Conservation (phyloP, 1,140 invertebrate genomes). For the Bombus breviceps region DNA sequence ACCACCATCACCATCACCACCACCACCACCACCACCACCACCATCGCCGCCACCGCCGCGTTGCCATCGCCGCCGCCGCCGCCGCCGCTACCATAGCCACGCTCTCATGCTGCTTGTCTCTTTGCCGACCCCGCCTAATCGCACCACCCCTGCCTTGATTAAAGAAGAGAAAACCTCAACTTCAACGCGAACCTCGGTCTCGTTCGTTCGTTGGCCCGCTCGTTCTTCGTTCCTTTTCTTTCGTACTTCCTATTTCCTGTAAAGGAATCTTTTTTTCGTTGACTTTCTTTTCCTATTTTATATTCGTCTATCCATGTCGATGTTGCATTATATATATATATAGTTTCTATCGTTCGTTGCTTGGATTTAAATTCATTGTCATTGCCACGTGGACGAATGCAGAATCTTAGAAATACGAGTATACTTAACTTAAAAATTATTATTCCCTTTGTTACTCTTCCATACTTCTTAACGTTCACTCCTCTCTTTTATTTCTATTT, state of each 20-base stretch:
- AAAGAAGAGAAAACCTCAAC: slow-evolving; percentile 77
- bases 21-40: slow-evolving; percentile 42
- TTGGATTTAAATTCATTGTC: background rate
- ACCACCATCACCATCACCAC: slow-evolving; percentile 40
- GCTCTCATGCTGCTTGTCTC: slow-evolving; percentile 67
- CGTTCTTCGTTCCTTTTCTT: slow-evolving; percentile 15
- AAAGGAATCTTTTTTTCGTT: background rate
- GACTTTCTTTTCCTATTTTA: background rate
- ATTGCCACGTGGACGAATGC: background rate
- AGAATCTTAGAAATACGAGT: too few relatives aligned
- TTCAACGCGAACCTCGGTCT: slow-evolving; percentile 52
- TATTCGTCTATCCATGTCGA: background rate
- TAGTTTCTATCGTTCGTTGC: background rate
- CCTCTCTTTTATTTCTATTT: background rate
- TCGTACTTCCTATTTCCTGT: background rate
- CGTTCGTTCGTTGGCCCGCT: slow-evolving; percentile 42
- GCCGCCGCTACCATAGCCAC: slow-evolving; percentile 43
- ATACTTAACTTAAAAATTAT: background rate
- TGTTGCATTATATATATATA: background rate
- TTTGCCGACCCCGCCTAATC: slow-evolving; percentile 78
- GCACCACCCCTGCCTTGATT: slow-evolving; percentile 79
- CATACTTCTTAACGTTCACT: background rate
- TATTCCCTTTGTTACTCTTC: background rate
- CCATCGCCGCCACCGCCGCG: slow-evolving; percentile 39
- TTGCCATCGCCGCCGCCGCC: slow-evolving; percentile 48